Evolutionary conservation across 2,113 vertebrate genomes (phyloP), one percentile per base, ranked within the genome.

Genomic region (Gnathonemus longibarbis): DNA sequence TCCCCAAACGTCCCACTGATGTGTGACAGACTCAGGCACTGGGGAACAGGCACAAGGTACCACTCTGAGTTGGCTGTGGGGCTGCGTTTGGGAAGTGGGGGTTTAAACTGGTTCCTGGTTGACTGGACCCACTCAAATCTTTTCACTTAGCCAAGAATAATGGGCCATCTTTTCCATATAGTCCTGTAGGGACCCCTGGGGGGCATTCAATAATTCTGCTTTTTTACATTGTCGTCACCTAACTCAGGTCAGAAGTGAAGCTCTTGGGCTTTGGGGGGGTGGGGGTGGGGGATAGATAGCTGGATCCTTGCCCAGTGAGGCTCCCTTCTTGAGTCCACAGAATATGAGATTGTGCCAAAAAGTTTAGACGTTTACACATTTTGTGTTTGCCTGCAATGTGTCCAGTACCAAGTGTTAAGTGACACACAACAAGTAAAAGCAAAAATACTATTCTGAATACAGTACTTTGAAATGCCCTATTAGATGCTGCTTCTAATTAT

Each of bases 51-150:
- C 62, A 62, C 46, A 50, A 17, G 24, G 24, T 77, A 77, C 66
- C 62, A 49, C 46, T 13, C 70, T 35, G 48, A 35, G 46, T 52
- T 89, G 8, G 5, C 17, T 83, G 48, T 19, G 70, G 49, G 88
- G 88, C 19, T 46, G 70, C 2, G 19, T n/a, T 58, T 42, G 42
- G 53, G 62, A 27, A n/a, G n/a, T 27, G 49, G 62, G 88, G 45
- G 46, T 49, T 49, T 85, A 48, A 46, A 27, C 46, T 24, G 31
- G n/a, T 89, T 48, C 42, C 70, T 53, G 48, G 42, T 89, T 49
- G 66, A 89, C 70, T 83, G 88, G 70, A 89, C 88, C 48, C 48
- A 89, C 70, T 89, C 88, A 80, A 27, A 27, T 66, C 24, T 70
- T 77, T 39, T 35, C 31, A 53, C 48, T 80, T 27, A 74, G 58